Evolutionary conservation across 1,140 invertebrate genomes (phyloP).

Genomic region (Apis mellifera): DNA sequence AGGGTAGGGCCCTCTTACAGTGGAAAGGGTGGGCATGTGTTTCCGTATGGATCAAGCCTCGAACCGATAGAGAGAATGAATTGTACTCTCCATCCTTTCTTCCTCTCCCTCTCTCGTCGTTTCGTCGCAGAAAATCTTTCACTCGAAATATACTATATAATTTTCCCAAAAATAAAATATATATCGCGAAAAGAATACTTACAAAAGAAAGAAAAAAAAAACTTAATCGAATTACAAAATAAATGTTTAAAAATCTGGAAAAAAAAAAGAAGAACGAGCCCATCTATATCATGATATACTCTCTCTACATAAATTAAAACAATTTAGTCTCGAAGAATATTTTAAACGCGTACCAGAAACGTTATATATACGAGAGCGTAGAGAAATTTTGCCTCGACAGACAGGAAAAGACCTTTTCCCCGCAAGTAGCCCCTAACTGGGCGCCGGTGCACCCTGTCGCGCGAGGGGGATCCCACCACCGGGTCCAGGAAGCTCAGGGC

Average conservation of each 20-base stretch:
- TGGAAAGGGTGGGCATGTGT: conserved; percentile 60
- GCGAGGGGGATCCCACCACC: not conserved
- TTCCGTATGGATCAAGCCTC: conserved; percentile 57
- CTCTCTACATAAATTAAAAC: too few relatives aligned
- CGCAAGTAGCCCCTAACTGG: conserved; percentile 32
- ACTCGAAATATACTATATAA: not conserved
- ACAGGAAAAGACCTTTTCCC: conserved; percentile 22
- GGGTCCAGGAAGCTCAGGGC: conserved; percentile 26
- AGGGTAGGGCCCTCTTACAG: conserved; percentile 62
- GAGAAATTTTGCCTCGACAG: conserved; percentile 10
- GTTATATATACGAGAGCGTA: not conserved
- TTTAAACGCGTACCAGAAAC: not conserved
- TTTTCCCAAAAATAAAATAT: not conserved
- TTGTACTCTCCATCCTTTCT: conserved; percentile 53
- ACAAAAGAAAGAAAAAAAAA: too few relatives aligned
- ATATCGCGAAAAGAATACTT: too few relatives aligned
- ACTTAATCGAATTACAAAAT: too few relatives aligned
- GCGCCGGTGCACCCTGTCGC: not conserved
- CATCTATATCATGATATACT: too few relatives aligned
- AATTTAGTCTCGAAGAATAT: not conserved
- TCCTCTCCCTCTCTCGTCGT: not conserved
- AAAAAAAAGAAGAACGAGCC: too few relatives aligned
- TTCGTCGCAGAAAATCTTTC: not conserved
- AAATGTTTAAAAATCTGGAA: too few relatives aligned
- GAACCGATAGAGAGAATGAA: conserved; percentile 59